These are phyloP conservation scores for Pavo muticus DNA, from an alignment of 2,113 vertebrate species.

Conservation along the genomic window DNA sequence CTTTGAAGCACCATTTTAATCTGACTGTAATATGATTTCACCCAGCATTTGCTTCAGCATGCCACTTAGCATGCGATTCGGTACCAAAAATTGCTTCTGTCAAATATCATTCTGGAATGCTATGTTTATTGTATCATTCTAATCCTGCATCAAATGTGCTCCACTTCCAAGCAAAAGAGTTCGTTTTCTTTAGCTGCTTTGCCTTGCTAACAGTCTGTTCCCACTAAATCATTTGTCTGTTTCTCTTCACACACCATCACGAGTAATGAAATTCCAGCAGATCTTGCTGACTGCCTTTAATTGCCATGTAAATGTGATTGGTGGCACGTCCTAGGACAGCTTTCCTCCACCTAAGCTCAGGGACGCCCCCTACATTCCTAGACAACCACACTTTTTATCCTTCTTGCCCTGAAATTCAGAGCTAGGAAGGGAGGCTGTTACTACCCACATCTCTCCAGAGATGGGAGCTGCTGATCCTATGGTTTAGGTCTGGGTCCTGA, in stretches of 20 bases:
- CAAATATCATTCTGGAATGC: neutral
- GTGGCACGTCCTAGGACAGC: neutral
- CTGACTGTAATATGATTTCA: neutral
- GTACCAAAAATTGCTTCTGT: conserved; percentile 8
- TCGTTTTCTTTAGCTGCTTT: neutral
- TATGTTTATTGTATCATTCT: neutral
- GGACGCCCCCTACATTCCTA: neutral
- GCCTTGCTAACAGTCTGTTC: neutral
- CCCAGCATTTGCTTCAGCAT: neutral
- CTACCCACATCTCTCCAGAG: neutral
- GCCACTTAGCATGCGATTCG: neutral
- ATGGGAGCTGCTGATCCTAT: neutral
- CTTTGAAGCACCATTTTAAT: conserved; percentile 29
- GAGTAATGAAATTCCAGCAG: conserved; percentile 8
- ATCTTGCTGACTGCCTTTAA: neutral
- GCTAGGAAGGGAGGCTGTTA: neutral
- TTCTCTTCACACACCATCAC: neutral
- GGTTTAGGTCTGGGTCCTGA: neutral
- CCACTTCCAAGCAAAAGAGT: neutral
- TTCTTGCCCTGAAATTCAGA: neutral
- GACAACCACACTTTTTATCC: neutral
- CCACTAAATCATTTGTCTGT: neutral
- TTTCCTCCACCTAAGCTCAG: neutral
- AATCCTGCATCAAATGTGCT: neutral
- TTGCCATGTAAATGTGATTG: neutral